These are phyloP conservation scores for Brenthis hecate DNA, from an alignment of 2,888 invertebrate genomes.

Conservation along the genomic window DNA sequence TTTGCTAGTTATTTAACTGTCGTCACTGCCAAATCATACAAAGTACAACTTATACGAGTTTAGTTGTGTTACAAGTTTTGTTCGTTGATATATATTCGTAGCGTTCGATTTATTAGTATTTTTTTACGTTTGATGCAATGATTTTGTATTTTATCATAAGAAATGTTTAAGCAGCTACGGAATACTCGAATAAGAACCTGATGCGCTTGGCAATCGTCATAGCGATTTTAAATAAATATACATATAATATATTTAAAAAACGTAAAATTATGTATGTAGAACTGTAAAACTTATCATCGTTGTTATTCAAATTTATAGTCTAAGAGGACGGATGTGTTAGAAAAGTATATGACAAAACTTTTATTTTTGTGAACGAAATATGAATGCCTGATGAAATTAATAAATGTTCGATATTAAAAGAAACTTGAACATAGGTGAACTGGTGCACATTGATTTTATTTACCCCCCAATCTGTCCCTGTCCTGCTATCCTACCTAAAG, in stretches of 20 bases:
- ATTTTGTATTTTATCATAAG: conserved; percentile 41
- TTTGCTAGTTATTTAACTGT: conserved; percentile 50
- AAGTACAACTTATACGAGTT: conserved; percentile 66
- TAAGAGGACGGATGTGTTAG: conserved; percentile 60
- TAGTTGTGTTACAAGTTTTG: conserved; percentile 44
- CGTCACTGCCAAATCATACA: conserved; percentile 73
- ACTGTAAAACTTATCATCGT: conserved; percentile 52
- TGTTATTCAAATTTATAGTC: conserved; percentile 64
- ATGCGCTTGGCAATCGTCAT: conserved; percentile 44
- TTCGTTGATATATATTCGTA: conserved; percentile 38
- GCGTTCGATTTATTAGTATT: conserved; percentile 38
- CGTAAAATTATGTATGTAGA: conserved; percentile 48
- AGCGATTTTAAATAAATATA: conserved; percentile 41
- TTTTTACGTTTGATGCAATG: conserved; percentile 43
- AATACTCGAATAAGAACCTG: conserved; percentile 44
- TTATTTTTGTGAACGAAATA: conserved; percentile 64
- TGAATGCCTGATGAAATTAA: conserved; percentile 53
- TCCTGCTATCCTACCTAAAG: conserved; percentile 44
- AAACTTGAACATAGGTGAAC: conserved; percentile 61
- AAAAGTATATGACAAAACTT: conserved; percentile 44
- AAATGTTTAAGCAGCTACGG: conserved; percentile 45
- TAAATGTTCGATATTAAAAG: conserved; percentile 53
- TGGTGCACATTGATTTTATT: conserved; percentile 74
- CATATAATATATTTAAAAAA: conserved; percentile 51
- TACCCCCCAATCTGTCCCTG: conserved; percentile 45